phyloP scores from a whole-genome alignment of 1,140 invertebrate species.

The Thalassaphorura encarpata region DNA sequence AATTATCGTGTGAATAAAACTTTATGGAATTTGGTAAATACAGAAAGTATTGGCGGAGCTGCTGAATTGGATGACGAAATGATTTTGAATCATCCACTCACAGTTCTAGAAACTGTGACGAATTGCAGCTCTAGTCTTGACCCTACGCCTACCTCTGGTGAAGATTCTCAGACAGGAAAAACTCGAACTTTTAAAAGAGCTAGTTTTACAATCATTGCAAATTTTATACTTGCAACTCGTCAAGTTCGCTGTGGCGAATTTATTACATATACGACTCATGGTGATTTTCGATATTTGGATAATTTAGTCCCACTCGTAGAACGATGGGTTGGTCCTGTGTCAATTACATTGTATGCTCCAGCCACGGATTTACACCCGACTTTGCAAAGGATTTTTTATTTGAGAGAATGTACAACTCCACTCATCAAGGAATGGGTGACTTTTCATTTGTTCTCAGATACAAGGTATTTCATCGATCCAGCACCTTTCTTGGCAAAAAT shows the following conservation, averaged over 20 bases:
- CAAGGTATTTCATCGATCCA: not conserved
- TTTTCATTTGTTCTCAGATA: conserved; percentile 35
- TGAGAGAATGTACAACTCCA: conserved; percentile 31
- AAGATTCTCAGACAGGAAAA: too few species aligned
- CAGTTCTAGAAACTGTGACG: too few species aligned
- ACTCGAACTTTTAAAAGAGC: not conserved
- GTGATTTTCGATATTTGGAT: conserved; percentile 38
- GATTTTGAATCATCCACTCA: too few species aligned
- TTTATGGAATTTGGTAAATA: too few species aligned
- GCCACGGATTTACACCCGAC: conserved; percentile 34
- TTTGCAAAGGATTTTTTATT: conserved; percentile 32
- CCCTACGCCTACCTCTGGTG: too few species aligned
- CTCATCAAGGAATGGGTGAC: conserved; percentile 32
- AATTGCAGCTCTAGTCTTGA: too few species aligned
- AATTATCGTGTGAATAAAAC: too few species aligned
- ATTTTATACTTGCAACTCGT: not conserved
- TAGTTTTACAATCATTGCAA: not conserved
- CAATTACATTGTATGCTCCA: conserved; percentile 40
- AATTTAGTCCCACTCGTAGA: conserved; percentile 39
- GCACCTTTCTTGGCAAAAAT: not conserved
- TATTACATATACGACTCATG: conserved; percentile 43
- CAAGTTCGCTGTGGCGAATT: conserved; percentile 34
- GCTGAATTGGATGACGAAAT: too few species aligned
- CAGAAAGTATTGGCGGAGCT: too few species aligned
- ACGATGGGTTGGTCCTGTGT: conserved; percentile 40